phyloP scores from a whole-genome alignment of 1,140 invertebrate species.

The Hyphantria cunea region DNA sequence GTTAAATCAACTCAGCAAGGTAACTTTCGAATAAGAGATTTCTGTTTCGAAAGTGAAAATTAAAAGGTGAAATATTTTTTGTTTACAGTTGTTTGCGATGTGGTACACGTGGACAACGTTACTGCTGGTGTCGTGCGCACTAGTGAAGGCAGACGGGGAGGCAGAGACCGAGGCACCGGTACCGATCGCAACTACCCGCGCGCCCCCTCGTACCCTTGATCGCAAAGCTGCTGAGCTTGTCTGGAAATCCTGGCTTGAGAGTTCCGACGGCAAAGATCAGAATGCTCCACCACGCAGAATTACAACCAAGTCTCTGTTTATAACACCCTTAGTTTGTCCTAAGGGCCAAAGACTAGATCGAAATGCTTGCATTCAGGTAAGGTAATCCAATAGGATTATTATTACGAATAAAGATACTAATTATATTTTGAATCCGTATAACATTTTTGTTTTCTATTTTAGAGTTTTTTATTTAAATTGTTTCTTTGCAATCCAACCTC shows the following conservation, averaged over 20 bases:
- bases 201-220: constrained; percentile 68
- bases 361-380: constrained; percentile 68
- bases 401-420: no score
- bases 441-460: no score
- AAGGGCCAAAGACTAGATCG: constrained; percentile 69
- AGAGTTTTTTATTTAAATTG: no score
- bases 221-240: constrained; percentile 66
- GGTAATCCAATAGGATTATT: no score
- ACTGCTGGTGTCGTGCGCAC: constrained; percentile 71
- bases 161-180: constrained; percentile 30
- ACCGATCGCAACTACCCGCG: constrained; percentile 55
- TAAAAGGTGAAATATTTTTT: constrained; percentile 6
- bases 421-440: no score
- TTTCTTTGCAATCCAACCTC: no score
- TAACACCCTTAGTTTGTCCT: constrained; percentile 67
- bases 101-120: constrained; percentile 73
- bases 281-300: constrained; percentile 68
- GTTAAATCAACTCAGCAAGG: no score
- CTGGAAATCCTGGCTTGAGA: constrained; percentile 70
- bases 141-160: constrained; percentile 52
- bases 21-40: no score
- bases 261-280: constrained; percentile 64
- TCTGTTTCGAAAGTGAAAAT: neutral
- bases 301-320: constrained; percentile 73
- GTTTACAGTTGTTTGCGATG: constrained; percentile 74